Evolutionary conservation across 1,140 invertebrate species (phyloP), one percentile per base, ranked within the genome.

Genomic region (Microplitis mediator): DNA sequence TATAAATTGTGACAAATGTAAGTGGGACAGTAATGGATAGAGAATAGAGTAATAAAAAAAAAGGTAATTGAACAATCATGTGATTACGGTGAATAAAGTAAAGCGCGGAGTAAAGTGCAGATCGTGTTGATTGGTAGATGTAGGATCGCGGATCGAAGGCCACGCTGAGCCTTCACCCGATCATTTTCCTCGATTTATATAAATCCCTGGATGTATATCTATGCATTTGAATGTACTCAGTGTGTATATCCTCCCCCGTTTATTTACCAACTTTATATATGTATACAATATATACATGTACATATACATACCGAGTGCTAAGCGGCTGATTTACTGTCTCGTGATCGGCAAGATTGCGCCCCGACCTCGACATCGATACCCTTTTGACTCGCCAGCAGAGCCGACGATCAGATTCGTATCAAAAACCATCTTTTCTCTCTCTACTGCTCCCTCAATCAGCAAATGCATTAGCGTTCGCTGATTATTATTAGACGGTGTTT

Each of bases 291-390:
- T 45, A 45, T 23, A 23, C 23, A 23, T 23, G 23, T n/a, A n/a
- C 23, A 23, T 2, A 23, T 45, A 45, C 11, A 45, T 3, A 45
- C 39, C 39, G 39, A 45, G 39, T 6, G 39, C 39, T 45, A 45
- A 45, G 36, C 56, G 39, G 16, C 54, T 72, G 71, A 72, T 72
- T 72, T 72, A 72, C 71, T 16, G 63, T 71, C 23, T 35, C 14
- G 51, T 54, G 63, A 65, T 36, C 39, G 64, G 31, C 54, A 65
- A 70, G 56, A 34, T 45, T 45, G 65, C 45, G 39, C 34, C 63
- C 39, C 64, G 71, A 72, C 71, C 71, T 72, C 71, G 71, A 72
- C 71, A 72, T 72, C 71, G 71, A 72, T 72, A 72, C 71, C 71
- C 71, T 72, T 72, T 72, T 64, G 71, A 72, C 70, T 72, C 61